Evolutionary conservation across 2,113 vertebrate genomes (phyloP), one percentile per base, ranked within the genome.

Genomic region (Rhineura floridana): DNA sequence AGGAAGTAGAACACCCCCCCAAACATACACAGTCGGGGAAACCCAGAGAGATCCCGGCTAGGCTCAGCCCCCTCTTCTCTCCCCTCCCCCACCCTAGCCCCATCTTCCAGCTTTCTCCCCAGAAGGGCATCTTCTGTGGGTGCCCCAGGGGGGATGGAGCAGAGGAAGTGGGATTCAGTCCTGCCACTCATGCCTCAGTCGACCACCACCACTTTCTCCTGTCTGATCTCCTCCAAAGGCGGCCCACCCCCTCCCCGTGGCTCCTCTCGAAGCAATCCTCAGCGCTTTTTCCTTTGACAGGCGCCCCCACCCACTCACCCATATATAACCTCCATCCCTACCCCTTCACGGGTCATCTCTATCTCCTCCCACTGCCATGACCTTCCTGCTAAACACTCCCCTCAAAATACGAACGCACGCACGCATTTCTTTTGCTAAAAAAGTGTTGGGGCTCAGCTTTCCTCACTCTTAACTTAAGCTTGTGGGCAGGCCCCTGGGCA

Each of bases 41-140:
- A 70, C 86, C 86, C 78, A 42, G 77, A 81, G 85, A 70, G 65
- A 87, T 87, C 39, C 85, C 86, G 9, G 50, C 69, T 23, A 30
- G 83, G 69, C n/a, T 9, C 42, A 1, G 1, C 6, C 23, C 5
- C 30, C 5, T 6, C 79, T 63, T 63, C 82, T n/a, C 46, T 67
- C 4, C 62, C 48, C 46, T 67, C 4, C 62, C 23, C 6, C 13
- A 30, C 76, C 55, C 5, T 33, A 13, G 1, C 39, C 30, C 65
- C 33, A 25, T 50, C 46, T 1, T 19, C 39, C 4, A 42, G 33
- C 44, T 78, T 63, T 17, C 44, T 36, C 52, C 44, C 13, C 7
- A 52, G 77, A 55, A 33, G 59, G 30, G 63, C 42, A 7, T 48
- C 62, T 46, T 7, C 30, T 67, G 63, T 17, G 42, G 62, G 17